These are phyloP conservation scores for Manis crassicaudata DNA, from an alignment of 2,797 vertebrate species.

Conservation along the genomic window DNA sequence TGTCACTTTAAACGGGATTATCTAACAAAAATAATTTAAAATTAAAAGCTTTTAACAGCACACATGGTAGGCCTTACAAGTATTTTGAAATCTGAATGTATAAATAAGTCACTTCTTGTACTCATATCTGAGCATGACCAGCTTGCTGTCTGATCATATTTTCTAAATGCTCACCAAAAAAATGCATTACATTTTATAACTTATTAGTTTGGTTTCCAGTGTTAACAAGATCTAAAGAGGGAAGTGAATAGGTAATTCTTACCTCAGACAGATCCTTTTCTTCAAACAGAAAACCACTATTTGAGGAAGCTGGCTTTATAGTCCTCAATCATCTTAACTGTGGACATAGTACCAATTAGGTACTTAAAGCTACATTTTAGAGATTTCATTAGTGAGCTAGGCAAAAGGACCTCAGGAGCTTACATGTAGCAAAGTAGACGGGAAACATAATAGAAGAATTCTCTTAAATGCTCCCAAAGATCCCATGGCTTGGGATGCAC, in stretches of 20 bases:
- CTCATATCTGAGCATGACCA: slow-evolving; percentile 48
- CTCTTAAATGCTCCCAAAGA: not conserved
- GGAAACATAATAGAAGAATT: not conserved
- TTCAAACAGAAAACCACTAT: not conserved
- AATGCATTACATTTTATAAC: not conserved
- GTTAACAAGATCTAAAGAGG: not conserved
- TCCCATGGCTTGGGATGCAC: not conserved
- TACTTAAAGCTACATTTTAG: not conserved
- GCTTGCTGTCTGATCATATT: slow-evolving; percentile 33
- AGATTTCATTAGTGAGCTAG: not conserved
- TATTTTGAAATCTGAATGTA: slow-evolving; percentile 64
- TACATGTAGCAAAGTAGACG: not conserved
- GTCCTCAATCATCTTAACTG: not conserved
- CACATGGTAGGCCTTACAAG: slow-evolving; percentile 64
- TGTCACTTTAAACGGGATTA: slow-evolving; percentile 70
- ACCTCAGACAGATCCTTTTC: not conserved
- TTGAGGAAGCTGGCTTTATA: not conserved
- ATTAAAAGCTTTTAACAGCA: slow-evolving; percentile 73
- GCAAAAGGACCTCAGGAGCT: not conserved
- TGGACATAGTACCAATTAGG: not conserved
- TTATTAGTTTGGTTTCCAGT: not conserved
- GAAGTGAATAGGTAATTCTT: not conserved
- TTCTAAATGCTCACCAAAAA: not conserved
- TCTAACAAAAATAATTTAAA: slow-evolving; percentile 77
- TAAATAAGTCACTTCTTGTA: slow-evolving; percentile 67